Percentiles rank a stretch among this genome's conserved stretches.
Evolutionary conservation across 2,113 vertebrate genomes (phyloP).

Genomic region (Dascyllus trimaculatus): DNA sequence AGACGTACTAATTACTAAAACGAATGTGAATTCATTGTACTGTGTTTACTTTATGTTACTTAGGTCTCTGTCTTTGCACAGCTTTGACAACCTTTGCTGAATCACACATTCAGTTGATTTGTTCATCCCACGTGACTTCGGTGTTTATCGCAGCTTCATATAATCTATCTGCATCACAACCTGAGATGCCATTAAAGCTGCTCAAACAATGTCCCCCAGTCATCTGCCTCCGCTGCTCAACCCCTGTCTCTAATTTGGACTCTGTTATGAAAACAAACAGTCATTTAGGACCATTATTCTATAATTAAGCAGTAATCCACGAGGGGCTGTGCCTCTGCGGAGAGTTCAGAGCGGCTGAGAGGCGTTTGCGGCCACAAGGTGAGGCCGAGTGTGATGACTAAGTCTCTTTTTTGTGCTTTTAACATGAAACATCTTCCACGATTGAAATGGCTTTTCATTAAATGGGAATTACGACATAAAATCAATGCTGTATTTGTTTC

Average conservation of each 20-base stretch:
- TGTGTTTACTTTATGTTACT: background rate
- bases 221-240: slow-evolving; percentile 33
- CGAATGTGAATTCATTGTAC: background rate
- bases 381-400: slow-evolving; percentile 11
- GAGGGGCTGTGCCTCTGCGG: slow-evolving; percentile 9
- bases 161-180: slow-evolving; percentile 23
- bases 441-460: background rate
- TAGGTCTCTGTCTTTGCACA: background rate
- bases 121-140: background rate
- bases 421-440: background rate
- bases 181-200: slow-evolving; percentile 23
- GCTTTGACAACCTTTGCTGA: background rate
- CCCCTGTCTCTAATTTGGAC: slow-evolving; percentile 62
- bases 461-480: background rate
- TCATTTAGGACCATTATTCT: slow-evolving; percentile 60
- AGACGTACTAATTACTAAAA: background rate
- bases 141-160: slow-evolving; percentile 25
- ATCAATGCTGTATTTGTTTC: slow-evolving; percentile 14
- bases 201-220: slow-evolving; percentile 58
- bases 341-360: slow-evolving; percentile 21
- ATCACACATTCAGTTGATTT: background rate
- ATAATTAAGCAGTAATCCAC: slow-evolving; percentile 59
- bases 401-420: slow-evolving; percentile 8
- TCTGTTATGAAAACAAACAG: slow-evolving; percentile 73
- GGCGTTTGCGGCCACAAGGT: slow-evolving; percentile 1